These are phyloP conservation scores for Rhadinocentrus ornatus DNA, from an alignment of 2,797 vertebrate species.

Conservation along the genomic window DNA sequence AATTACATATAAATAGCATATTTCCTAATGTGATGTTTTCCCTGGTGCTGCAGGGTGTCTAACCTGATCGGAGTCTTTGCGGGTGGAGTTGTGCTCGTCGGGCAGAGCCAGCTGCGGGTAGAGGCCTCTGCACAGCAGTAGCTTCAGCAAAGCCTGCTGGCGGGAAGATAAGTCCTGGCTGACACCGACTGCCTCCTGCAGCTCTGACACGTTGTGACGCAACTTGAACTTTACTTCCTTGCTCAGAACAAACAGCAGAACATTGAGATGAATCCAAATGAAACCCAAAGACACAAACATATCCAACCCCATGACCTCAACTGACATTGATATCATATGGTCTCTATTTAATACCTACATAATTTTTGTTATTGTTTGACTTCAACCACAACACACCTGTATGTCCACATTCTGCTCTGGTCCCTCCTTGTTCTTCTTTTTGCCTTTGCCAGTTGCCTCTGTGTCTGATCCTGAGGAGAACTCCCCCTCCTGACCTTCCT, in stretches of 20 bases:
- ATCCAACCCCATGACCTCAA: no score
- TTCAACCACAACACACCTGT: slow-evolving; percentile 82
- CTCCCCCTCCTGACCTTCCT: slow-evolving; percentile 79
- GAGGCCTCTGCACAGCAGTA: slow-evolving; percentile 90
- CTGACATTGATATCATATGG: no score
- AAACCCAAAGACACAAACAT: not conserved
- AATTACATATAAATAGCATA: accelerated
- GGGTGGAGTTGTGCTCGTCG: slow-evolving; percentile 87
- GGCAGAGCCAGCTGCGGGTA: slow-evolving; percentile 92
- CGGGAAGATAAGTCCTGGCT: slow-evolving; percentile 81
- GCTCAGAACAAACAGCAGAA: slow-evolving; percentile 11
- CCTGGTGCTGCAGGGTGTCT: not conserved
- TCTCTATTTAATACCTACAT: no score
- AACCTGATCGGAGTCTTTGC: slow-evolving; percentile 94
- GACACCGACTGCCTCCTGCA: slow-evolving; percentile 80
- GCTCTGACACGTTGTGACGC: slow-evolving; percentile 87
- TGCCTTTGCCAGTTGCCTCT: slow-evolving; percentile 52
- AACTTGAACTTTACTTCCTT: slow-evolving; percentile 96
- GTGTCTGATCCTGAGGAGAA: slow-evolving; percentile 81
- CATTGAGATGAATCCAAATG: not conserved
- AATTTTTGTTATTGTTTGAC: no score
- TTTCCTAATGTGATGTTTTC: not conserved
- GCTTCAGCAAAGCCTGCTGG: slow-evolving; percentile 86
- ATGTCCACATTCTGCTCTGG: slow-evolving; percentile 83
- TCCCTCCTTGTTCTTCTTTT: slow-evolving; percentile 42